Percentiles rank a stretch among this genome's conserved stretches.
phyloP scores from a whole-genome alignment of 2,113 vertebrate genomes.

The Sinocyclocheilus rhinocerous region DNA sequence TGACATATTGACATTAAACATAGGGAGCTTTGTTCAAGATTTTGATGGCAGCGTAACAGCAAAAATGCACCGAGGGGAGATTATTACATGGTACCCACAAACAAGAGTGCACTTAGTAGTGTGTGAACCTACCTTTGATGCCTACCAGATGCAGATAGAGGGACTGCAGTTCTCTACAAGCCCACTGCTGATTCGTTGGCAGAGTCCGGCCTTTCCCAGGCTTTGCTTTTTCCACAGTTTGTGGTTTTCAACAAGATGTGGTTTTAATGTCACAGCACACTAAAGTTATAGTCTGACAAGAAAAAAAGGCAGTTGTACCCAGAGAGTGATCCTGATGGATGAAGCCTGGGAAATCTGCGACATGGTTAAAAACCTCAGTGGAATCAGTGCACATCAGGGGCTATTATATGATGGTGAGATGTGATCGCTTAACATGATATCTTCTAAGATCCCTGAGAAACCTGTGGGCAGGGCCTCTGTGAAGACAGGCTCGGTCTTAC shows the following conservation, averaged over 20 bases:
- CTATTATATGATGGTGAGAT: constrained; percentile 51
- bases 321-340: constrained; percentile 44
- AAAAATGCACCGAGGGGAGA: constrained; percentile 1
- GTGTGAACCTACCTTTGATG: constrained; percentile 36
- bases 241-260: constrained; percentile 62
- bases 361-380: constrained; percentile 53
- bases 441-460: constrained; percentile 34
- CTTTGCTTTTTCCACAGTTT: constrained; percentile 58
- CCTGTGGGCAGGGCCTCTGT: constrained; percentile 46
- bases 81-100: not conserved
- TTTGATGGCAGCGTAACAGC: constrained; percentile 25
- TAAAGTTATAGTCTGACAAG: constrained; percentile 27
- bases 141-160: constrained; percentile 30
- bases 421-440: constrained; percentile 36
- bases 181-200: constrained; percentile 52
- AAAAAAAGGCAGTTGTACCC: constrained; percentile 41
- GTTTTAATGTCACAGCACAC: constrained; percentile 63
- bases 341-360: constrained; percentile 55
- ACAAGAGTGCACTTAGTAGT: not conserved
- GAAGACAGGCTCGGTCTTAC: not conserved
- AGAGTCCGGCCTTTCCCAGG: constrained; percentile 67
- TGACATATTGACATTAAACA: constrained; percentile 37
- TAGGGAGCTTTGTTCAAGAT: constrained; percentile 47
- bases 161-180: constrained; percentile 40
- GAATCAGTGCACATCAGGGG: constrained; percentile 52